Base-by-base conservation (phyloP, 2,113 vertebrate species). In the Parus major region DNA sequence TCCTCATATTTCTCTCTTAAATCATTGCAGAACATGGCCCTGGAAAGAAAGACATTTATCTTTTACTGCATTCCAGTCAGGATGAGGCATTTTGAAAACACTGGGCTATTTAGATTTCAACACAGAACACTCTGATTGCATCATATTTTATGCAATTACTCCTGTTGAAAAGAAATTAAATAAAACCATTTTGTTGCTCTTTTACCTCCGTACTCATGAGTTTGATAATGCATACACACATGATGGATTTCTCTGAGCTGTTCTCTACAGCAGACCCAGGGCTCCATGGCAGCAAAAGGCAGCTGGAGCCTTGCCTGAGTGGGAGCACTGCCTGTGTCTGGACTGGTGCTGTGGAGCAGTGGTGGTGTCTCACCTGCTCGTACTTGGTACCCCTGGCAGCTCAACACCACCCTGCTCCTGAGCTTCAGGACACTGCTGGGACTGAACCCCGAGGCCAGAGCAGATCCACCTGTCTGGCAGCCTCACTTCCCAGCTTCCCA, bases 21-120 rank as follows among this genome's bases (percentile, higher is more conserved):
- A 81, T 99, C 99, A 33, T 98, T 99, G 97, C 99, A 99, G 97
- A 99, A 99, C 99, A 99, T 99, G 55, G 99, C 99, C 97, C 99
- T 99, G 90, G 52, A 96, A 95, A 91, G 64, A 98, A 82, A 98
- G 52, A 42, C 25, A 2, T 78, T 81, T 64, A 42, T 89, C 60
- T 93, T 82, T 95, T 92, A 70, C 49, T 68, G 68, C 75, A 71
- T 76, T 73, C 77, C 83, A 79, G 23, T n/a, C 77, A 92, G 75
- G 29, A 77, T 81, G 78, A 93, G 73, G 72, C 91, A 49, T 93
- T 92, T 75, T 92, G 39, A 91, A 95, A 93, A 85, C 47, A 83
- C 53, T 81, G 56, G 91, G 46, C 75, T 94, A 22, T 81, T 86
- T 27, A 56, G 85, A 92, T 96, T 93, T 94, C 94, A 95, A 86